Evolutionary conservation across 2,888 invertebrate genomes (phyloP), one percentile per base, ranked within the genome.

Genomic region (Heteropelma amictum): DNA sequence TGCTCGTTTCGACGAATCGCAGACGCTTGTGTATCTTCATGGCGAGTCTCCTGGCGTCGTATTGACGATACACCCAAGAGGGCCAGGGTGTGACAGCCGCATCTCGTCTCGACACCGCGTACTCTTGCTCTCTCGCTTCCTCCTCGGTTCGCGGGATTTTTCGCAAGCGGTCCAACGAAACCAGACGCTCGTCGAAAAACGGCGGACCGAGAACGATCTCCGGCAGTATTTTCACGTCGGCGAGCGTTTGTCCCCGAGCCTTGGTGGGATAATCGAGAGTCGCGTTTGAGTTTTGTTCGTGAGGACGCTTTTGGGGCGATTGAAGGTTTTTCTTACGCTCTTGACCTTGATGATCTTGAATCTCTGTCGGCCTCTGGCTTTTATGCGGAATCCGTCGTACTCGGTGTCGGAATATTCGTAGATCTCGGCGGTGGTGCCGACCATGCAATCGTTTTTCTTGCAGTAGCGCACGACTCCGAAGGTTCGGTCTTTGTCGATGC

Each of bases 281-380:
- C n/a, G n/a, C n/a, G n/a, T n/a, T n/a, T n/a, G n/a, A n/a, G n/a
- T n/a, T n/a, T n/a, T n/a, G n/a, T n/a, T n/a, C n/a, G n/a, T n/a
- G n/a, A n/a, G n/a, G n/a, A n/a, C n/a, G n/a, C n/a, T n/a, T n/a
- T n/a, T n/a, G n/a, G n/a, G n/a, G n/a, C n/a, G n/a, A n/a, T n/a
- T n/a, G n/a, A n/a, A n/a, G n/a, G n/a, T n/a, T n/a, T n/a, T n/a
- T n/a, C 42, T 58, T 17, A 79, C 79, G 28, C 45, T 60, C 45
- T 38, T 86, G 30, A 88, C 85, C 23, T 90, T 89, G 1, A 93
- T 81, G 51, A 95, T 89, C 81, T 91, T 90, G 86, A 96, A 96
- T 72, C 96, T 90, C 85, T 96, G 96, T 54, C 95, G 89, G 0
- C 95, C 95, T 83, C 93, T 93, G 0, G 95, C 95, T 88, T 94